Evolutionary conservation across 2,888 invertebrate species (phyloP), one percentile per base, ranked within the genome.

Genomic region (Tromatobia lineatoria): DNA sequence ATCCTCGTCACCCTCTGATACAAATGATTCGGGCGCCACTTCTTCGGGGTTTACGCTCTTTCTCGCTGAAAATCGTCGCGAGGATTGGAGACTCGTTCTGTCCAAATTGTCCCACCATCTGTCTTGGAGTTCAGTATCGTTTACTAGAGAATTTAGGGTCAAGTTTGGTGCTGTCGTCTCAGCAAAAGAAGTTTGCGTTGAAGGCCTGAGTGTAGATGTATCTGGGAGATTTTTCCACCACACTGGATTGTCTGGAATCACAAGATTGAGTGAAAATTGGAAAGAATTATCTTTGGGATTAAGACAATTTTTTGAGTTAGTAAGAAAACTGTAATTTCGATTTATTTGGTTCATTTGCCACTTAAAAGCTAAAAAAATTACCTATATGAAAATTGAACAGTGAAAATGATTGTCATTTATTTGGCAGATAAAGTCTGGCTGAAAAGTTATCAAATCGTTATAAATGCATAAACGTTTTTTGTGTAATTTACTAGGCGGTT

Each of bases 41-140:
- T 80, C 42, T 7, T 29, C 23, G 0, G 15, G 29, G 54, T 34
- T 38, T n/a, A 75, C 6, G 45, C 70, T 84, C n/a, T 29, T 47
- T 6, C 78, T 70, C 18, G 20, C 2, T 0, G 84, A 81, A 42
- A 50, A 25, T 74, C 78, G 54, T 20, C 59, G 50, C 18, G 45
- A 54, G 8, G 78, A 61, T 2, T 61, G 23, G 2, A 50, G 66
- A 20, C 54, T 71, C 10, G 81, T 77, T 34, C 59, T 69, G n/a
- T 83, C 77, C 38, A 85, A 75, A 20, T 34, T 52, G 6, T 80
- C 66, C 85, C 85, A 86, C 83, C 83, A 83, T 15, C 77, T 54
- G 15, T 64, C 71, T 1, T 73, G 23, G 23, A 69, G 23, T 2
- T 66, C 38, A 11, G 76, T 18, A 0, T 50, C 10, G 25, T 74